phyloP scores from a whole-genome alignment of 2,113 vertebrate genomes.

The Ginglymostoma cirratum region DNA sequence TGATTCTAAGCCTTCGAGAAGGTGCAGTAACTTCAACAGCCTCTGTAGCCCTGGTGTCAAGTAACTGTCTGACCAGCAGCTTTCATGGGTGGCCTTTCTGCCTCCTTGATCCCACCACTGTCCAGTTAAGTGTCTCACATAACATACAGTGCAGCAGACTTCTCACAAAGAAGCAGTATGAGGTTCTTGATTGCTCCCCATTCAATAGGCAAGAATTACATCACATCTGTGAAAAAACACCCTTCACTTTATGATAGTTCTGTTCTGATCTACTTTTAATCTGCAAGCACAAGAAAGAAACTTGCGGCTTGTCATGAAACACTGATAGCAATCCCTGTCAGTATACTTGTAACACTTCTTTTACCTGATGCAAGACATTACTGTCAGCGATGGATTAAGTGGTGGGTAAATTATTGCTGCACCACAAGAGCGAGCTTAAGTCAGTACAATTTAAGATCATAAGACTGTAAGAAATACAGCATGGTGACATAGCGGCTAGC shows the following conservation, averaged over 20 bases:
- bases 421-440: neutral
- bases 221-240: neutral
- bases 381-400: too few relatives aligned
- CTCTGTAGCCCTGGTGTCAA: neutral
- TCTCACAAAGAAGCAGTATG: neutral
- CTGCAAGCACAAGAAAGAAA: neutral
- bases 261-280: neutral
- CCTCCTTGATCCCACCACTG: neutral
- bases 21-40: neutral
- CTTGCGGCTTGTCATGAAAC: neutral
- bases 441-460: too few relatives aligned
- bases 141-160: neutral
- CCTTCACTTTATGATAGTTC: neutral
- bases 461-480: neutral
- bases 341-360: neutral
- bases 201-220: neutral
- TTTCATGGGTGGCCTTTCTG: neutral
- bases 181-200: neutral
- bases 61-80: neutral
- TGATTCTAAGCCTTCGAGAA: neutral
- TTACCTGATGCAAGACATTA: neutral
- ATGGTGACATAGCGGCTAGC: too few relatives aligned
- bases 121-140: neutral
- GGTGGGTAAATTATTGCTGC: neutral
- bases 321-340: neutral